A percentile compares a stretch with the other conserved stretches of the same genome.
Conservation (phyloP, 2,888 invertebrate genomes). For the Drosophila falleni region DNA sequence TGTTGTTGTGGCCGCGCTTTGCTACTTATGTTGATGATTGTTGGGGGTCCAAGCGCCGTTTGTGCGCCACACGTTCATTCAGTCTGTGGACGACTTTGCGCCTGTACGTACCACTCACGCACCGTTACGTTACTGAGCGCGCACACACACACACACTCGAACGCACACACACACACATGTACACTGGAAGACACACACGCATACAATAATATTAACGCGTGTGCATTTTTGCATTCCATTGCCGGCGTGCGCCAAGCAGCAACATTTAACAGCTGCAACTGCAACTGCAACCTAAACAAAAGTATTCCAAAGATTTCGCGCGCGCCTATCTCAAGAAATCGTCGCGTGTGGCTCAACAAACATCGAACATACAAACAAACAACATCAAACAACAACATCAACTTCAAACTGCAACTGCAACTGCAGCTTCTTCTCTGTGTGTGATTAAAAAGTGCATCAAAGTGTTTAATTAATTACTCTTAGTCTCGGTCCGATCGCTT, state of each 20-base stretch:
- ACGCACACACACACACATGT: constrained; percentile 39
- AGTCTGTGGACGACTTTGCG: constrained; percentile 84
- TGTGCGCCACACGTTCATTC: constrained; percentile 82
- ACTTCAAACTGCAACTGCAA: constrained; percentile 41
- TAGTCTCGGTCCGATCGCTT: constrained; percentile 24
- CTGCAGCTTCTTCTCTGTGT: constrained; percentile 7
- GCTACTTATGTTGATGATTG: constrained; percentile 77
- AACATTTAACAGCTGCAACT: constrained; percentile 62
- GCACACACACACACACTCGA: constrained; percentile 39
- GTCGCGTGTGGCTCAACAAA: constrained; percentile 58
- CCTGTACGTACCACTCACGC: constrained; percentile 82
- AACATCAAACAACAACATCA: constrained; percentile 29
- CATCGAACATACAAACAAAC: constrained; percentile 27
- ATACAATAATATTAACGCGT: constrained; percentile 36
- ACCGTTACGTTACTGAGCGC: constrained; percentile 60
- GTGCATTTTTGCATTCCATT: constrained; percentile 68
- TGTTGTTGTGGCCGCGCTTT: constrained; percentile 60
- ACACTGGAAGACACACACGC: constrained; percentile 4
- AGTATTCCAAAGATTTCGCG: constrained; percentile 57
- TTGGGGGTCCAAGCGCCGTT: constrained; percentile 82
- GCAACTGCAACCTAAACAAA: constrained; percentile 45
- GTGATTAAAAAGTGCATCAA: constrained; percentile 31
- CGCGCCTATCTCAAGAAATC: constrained; percentile 55
- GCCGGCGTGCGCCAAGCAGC: constrained; percentile 74
- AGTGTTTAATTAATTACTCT: constrained; percentile 34